Evolutionary conservation across 2,113 vertebrate genomes (phyloP).

Genomic region (Lynx canadensis): DNA sequence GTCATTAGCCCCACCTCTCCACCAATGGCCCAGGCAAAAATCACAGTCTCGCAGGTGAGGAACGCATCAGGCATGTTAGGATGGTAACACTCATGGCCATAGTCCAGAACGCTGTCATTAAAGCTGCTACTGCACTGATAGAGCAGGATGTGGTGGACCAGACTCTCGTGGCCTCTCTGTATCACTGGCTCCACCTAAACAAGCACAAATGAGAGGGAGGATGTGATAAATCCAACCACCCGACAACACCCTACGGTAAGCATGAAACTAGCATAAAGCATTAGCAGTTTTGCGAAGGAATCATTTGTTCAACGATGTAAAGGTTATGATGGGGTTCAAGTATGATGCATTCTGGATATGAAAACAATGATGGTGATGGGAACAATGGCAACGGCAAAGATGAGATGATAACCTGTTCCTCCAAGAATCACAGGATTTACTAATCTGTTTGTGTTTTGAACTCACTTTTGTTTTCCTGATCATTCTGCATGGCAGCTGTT

Average conservation of each 20-base stretch:
- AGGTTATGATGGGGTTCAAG: not conserved
- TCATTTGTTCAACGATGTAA: not conserved
- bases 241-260: rapidly evolving
- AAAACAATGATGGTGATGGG: not conserved
- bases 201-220: not conserved
- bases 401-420: not conserved
- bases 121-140: slow-evolving; percentile 91
- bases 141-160: slow-evolving; percentile 92
- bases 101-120: slow-evolving; percentile 86
- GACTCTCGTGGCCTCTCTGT: slow-evolving; percentile 89
- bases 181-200: slow-evolving; percentile 91
- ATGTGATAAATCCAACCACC: not conserved
- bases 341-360: not conserved
- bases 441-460: not conserved
- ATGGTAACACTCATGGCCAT: slow-evolving; percentile 92
- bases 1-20: slow-evolving; percentile 88
- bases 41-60: slow-evolving; percentile 90
- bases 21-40: slow-evolving; percentile 94
- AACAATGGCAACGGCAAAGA: not conserved
- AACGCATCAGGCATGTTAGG: slow-evolving; percentile 94
- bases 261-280: not conserved
- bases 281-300: not conserved
- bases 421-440: not conserved
- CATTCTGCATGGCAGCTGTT: not conserved
- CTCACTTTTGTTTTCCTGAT: not conserved